Base-by-base conservation (phyloP, 2,113 vertebrate genomes). In the Nannospalax galili region DNA sequence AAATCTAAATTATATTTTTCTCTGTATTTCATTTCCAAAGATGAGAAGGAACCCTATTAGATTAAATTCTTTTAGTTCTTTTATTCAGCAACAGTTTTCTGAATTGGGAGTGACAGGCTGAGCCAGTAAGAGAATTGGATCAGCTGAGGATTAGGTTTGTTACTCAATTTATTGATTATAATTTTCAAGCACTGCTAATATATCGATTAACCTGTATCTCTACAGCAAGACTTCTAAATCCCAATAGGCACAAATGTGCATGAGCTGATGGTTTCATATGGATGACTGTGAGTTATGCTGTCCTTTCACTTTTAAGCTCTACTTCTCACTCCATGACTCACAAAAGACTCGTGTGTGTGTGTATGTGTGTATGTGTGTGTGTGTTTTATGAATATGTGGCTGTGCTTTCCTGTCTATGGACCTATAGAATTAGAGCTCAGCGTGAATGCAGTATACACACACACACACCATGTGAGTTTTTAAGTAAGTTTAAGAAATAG, bases 91-190 rank as follows among this genome's bases (percentile, higher is more conserved):
- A 60, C 37, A 69, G 35, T 80, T 90, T 96, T 91, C n/a, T n/a
- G 45, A 17, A 84, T 77, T 9, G 9, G 64, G 1, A 80, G n/a
- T 91, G 84, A 86, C 0, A 1, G n/a, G 4, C 24, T 82, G 82
- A 96, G 60, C 42, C 45, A 72, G 67, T 70, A 37, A 16, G 82
- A 60, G 45, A 77, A 90, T 80, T 60, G 65, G n/a, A 32, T 93
- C 82, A 84, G 70, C 64, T 95, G 37, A 48, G 87, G 65, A 91
- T 96, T 96, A 95, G n/a, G 32, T 91, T 84, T 93, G 58, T 77
- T 94, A 90, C 84, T 64, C 86, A 94, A 15, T 84, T 89, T 93
- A 77, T 45, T 84, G 74, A 94, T 96, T 88, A 91, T 89, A 96
- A 93, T 79, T 87, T 96, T 79, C 20, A 67, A 73, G 35, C 35